phyloP scores from a whole-genome alignment of 2,113 vertebrate species.

The Furnarius figulus region DNA sequence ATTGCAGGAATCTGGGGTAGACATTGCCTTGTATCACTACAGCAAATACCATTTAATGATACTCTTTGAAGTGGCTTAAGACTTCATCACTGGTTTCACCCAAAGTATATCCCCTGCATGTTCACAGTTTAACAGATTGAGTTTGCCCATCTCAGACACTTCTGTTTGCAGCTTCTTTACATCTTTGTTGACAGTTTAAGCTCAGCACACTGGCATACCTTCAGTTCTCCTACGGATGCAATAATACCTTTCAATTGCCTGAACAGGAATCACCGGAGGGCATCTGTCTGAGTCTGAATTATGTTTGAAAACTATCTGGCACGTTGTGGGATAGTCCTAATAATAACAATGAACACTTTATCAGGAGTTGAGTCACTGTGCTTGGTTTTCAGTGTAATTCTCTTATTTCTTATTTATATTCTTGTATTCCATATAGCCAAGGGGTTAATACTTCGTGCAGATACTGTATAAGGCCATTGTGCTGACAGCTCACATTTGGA shows the following conservation, averaged over 20 bases:
- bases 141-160: neutral
- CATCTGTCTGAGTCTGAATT: conserved; percentile 38
- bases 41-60: neutral
- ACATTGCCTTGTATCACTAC: neutral
- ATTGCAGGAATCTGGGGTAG: neutral
- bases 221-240: neutral
- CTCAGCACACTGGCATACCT: neutral
- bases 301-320: conserved; percentile 27
- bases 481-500: neutral
- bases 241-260: conserved; percentile 35
- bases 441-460: neutral
- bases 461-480: neutral
- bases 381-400: neutral
- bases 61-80: neutral
- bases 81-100: neutral
- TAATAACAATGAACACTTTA: conserved; percentile 30
- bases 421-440: neutral
- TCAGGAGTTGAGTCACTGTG: neutral
- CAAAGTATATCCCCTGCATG: neutral
- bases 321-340: conserved; percentile 10
- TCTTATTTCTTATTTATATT: neutral
- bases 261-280: conserved; percentile 47
- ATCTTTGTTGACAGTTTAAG: neutral
- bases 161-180: neutral
- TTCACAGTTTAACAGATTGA: neutral